Evolutionary conservation across 2,888 invertebrate species (phyloP).

Genomic region (Epinotia demarniana): DNA sequence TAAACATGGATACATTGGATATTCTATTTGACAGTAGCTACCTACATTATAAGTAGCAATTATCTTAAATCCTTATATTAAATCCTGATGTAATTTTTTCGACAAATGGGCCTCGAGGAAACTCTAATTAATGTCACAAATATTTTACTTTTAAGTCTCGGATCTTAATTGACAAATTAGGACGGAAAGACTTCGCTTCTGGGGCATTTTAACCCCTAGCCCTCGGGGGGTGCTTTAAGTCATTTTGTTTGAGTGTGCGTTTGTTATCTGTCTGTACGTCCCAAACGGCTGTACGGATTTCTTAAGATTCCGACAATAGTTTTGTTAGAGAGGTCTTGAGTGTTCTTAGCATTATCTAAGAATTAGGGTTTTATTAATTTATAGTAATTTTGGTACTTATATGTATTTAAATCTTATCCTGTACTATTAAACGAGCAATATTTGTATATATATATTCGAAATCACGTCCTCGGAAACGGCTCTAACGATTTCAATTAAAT

Average conservation of each 20-base stretch:
- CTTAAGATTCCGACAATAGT: too few relatives aligned
- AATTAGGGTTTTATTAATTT: too few relatives aligned
- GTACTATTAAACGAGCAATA: too few relatives aligned
- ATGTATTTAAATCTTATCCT: too few relatives aligned
- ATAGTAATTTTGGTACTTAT: too few relatives aligned
- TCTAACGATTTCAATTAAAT: too few relatives aligned
- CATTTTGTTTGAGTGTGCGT: not conserved
- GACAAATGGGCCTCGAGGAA: constrained; percentile 9
- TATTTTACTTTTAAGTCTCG: constrained; percentile 22
- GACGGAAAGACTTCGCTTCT: not conserved
- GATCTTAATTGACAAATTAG: constrained; percentile 19
- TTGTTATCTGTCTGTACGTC: not conserved
- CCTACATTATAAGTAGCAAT: not conserved
- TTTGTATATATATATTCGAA: too few relatives aligned
- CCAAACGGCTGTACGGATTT: not conserved
- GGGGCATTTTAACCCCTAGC: not conserved
- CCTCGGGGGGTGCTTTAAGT: not conserved
- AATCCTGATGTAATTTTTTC: not conserved
- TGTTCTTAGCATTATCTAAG: too few relatives aligned
- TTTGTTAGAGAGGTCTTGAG: too few relatives aligned
- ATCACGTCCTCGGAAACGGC: too few relatives aligned
- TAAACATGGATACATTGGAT: too few relatives aligned
- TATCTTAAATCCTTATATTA: not conserved
- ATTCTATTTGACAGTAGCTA: too few relatives aligned
- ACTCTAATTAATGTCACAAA: constrained; percentile 7